Evolutionary conservation across 2,797 vertebrate species (phyloP).

Genomic region (Bufotes viridis): DNA sequence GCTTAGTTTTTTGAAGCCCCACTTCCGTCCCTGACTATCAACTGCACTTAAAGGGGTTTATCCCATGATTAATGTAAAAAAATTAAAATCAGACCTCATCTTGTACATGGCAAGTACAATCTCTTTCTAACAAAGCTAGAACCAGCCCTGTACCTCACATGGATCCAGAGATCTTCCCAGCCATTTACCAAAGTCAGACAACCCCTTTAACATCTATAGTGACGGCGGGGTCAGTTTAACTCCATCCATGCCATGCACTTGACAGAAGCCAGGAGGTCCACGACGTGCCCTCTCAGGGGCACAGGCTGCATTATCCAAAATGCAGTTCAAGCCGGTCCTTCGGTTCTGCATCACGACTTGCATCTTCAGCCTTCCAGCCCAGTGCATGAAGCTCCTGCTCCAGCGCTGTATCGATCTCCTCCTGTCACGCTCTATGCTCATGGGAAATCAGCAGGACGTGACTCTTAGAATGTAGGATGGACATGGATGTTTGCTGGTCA

Average conservation of each 20-base stretch:
- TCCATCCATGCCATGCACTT: background rate
- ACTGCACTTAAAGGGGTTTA: too few species aligned
- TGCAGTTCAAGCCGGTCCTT: background rate
- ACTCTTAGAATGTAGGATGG: constrained; percentile 22
- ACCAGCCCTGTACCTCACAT: too few species aligned
- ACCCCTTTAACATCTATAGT: background rate
- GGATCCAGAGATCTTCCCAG: too few species aligned
- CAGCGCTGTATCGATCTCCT: constrained; percentile 16
- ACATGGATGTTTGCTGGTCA: background rate
- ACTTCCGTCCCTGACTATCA: too few species aligned
- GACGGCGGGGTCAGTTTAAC: background rate
- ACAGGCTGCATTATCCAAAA: background rate
- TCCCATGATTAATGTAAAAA: too few species aligned
- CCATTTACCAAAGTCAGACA: too few species aligned
- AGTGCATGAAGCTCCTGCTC: background rate
- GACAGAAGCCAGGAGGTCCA: background rate
- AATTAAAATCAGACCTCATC: too few species aligned
- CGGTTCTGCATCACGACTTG: background rate
- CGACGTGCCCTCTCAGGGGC: too few species aligned
- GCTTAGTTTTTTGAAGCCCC: too few species aligned
- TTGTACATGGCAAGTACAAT: too few species aligned
- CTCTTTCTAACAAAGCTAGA: too few species aligned
- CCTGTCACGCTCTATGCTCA: background rate
- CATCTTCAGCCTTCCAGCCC: background rate
- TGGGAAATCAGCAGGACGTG: constrained; percentile 12